Conservation (phyloP, 1,140 invertebrate species). For the Acromyrmex charruanus region DNA sequence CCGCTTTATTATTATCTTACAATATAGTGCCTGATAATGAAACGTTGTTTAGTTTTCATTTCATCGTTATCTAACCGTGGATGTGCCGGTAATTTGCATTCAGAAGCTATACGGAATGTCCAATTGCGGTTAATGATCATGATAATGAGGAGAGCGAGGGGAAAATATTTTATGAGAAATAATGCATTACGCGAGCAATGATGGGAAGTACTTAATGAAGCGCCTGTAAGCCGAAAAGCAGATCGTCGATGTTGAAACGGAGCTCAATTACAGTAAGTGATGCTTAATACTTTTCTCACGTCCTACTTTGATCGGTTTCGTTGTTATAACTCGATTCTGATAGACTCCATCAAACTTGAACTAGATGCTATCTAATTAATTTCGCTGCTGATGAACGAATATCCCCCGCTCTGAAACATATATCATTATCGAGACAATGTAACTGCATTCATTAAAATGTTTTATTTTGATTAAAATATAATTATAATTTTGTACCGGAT, state of each 20-base stretch:
- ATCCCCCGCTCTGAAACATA: not conserved
- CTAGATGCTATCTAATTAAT: not conserved
- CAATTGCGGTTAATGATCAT: not conserved
- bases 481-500: not conserved
- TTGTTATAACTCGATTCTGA: not conserved
- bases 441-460: not conserved
- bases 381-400: not conserved
- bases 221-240: not conserved
- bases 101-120: not conserved
- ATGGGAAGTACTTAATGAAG: conserved; percentile 32
- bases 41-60: conserved; percentile 24
- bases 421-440: not conserved
- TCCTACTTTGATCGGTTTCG: conserved; percentile 10
- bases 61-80: conserved; percentile 1
- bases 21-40: not conserved
- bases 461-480: conserved; percentile 19
- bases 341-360: conserved; percentile 25
- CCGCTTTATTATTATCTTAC: conserved; percentile 1
- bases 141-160: not conserved
- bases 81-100: not conserved
- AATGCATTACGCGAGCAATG: conserved; percentile 1
- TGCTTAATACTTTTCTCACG: conserved; percentile 55
- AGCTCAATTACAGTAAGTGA: conserved; percentile 31
- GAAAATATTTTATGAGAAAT: conserved; percentile 24
- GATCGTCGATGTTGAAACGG: not conserved